Conservation (phyloP, 2,113 vertebrate genomes). For the Semicossyphus pulcher region DNA sequence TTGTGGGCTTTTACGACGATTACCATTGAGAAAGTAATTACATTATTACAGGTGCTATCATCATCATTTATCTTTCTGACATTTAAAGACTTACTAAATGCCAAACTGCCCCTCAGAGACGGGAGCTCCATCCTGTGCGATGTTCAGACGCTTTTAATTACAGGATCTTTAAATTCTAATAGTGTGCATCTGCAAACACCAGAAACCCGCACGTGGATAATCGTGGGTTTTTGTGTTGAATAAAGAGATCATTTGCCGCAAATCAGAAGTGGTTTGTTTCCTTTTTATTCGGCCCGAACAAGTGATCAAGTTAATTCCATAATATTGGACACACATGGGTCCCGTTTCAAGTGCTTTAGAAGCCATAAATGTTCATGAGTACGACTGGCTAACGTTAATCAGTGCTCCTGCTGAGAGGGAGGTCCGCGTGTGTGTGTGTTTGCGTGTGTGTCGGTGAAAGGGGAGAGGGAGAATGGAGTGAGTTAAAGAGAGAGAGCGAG, state of each 20-base stretch:
- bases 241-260: slow-evolving; percentile 11
- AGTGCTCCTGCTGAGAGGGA: slow-evolving; percentile 60
- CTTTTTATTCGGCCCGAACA: slow-evolving; percentile 63
- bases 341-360: slow-evolving; percentile 64
- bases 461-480: slow-evolving; percentile 37
- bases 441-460: slow-evolving; percentile 1
- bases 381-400: slow-evolving; percentile 70
- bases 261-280: slow-evolving; percentile 51
- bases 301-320: slow-evolving; percentile 70
- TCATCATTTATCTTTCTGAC: slow-evolving; percentile 82
- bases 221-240: no score
- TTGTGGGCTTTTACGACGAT: slow-evolving; percentile 76
- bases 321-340: slow-evolving; percentile 38
- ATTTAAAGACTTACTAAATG: slow-evolving; percentile 76
- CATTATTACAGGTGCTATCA: slow-evolving; percentile 78
- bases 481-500: slow-evolving; percentile 56
- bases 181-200: slow-evolving; percentile 36
- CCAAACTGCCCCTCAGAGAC: slow-evolving; percentile 77
- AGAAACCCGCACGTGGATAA: slow-evolving; percentile 17
- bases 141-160: slow-evolving; percentile 73
- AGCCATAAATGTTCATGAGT: slow-evolving; percentile 67
- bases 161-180: slow-evolving; percentile 62
- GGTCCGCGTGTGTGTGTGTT: slow-evolving; percentile 35
- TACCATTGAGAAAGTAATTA: slow-evolving; percentile 77
- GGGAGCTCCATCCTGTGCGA: slow-evolving; percentile 55